Evolutionary conservation across 2,888 invertebrate species (phyloP), one percentile per base, ranked within the genome.

Genomic region (Agriopis marginaria): DNA sequence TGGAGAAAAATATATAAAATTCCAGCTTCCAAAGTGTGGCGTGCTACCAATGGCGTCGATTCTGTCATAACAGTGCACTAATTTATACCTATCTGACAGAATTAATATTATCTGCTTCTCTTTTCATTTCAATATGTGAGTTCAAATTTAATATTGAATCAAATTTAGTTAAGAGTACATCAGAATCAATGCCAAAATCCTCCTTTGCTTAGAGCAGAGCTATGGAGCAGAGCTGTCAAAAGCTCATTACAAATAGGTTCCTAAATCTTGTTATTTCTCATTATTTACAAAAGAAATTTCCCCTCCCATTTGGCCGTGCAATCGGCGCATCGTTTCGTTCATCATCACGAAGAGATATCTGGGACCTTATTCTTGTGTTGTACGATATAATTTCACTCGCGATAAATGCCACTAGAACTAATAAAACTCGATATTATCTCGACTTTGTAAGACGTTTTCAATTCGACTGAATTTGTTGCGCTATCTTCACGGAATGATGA

Each of bases 281-380:
- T 55, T 55, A 40, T 40, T 55, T 55, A 55, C 55, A 40, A 55
- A 45, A 12, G n/a, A 40, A 60, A 60, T 39, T 55, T 63, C 55
- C 54, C 51, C 53, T 63, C 44, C 5, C 3, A 53, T 53, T 45
- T 23, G 17, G 17, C 45, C 49, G 59, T 49, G 61, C 40, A 49
- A 58, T 65, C 51, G 40, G 51, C 50, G 58, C 58, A 68, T 60
- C 63, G 49, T 50, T 59, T 55, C 54, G 60, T 55, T 55, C 55
- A 50, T 63, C 68, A 50, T 44, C 63, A 23, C 63, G 53, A 42
- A 49, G 40, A 45, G 42, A 58, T 58, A 58, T 45, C n/a, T 44
- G 6, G 23, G 11, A 11, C 23, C 23, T 14, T 44, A 58, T 58
- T 58, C 45, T 45, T 14, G 42, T 10, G 42, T 9, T 4, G 1